Conservation (phyloP, 2,888 invertebrate genomes). For the Nemurella pictetii region DNA sequence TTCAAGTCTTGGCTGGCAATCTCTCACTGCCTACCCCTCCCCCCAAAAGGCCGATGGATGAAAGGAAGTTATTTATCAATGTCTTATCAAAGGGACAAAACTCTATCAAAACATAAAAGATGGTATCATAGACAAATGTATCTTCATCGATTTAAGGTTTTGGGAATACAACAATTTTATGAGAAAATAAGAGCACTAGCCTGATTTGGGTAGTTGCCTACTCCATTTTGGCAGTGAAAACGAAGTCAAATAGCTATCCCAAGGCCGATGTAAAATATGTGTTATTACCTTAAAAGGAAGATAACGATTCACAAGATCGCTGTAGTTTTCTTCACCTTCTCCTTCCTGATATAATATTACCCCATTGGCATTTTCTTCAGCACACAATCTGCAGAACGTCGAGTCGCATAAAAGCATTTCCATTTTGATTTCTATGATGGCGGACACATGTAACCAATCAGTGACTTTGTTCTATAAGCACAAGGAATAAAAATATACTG, state of each 20-base stretch:
- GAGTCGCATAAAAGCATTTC: slow-evolving; percentile 64
- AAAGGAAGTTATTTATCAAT: background rate
- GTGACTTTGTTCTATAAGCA: background rate
- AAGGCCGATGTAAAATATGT: slow-evolving; percentile 52
- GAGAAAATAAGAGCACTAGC: slow-evolving; percentile 30
- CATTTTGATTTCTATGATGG: slow-evolving; percentile 49
- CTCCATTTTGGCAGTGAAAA: slow-evolving; percentile 47
- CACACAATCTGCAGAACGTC: slow-evolving; percentile 75
- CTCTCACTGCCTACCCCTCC: background rate
- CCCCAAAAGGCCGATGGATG: background rate
- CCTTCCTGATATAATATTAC: slow-evolving; percentile 63
- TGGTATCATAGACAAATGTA: too few species aligned
- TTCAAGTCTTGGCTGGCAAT: background rate
- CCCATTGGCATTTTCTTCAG: slow-evolving; percentile 70
- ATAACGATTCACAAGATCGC: slow-evolving; percentile 70
- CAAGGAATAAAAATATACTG: background rate
- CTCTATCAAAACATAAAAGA: too few species aligned
- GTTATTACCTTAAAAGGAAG: slow-evolving; percentile 70
- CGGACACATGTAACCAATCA: slow-evolving; percentile 30
- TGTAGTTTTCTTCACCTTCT: slow-evolving; percentile 63
- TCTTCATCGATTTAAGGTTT: background rate
- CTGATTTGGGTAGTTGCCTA: slow-evolving; percentile 50
- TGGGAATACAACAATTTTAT: background rate
- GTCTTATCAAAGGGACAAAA: too few species aligned
- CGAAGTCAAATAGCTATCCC: slow-evolving; percentile 49